Percentiles rank a stretch among this genome's conserved stretches.
These are phyloP conservation scores for Rhynchophorus ferrugineus DNA, from an alignment of 1,140 invertebrate genomes.

Conservation along the genomic window DNA sequence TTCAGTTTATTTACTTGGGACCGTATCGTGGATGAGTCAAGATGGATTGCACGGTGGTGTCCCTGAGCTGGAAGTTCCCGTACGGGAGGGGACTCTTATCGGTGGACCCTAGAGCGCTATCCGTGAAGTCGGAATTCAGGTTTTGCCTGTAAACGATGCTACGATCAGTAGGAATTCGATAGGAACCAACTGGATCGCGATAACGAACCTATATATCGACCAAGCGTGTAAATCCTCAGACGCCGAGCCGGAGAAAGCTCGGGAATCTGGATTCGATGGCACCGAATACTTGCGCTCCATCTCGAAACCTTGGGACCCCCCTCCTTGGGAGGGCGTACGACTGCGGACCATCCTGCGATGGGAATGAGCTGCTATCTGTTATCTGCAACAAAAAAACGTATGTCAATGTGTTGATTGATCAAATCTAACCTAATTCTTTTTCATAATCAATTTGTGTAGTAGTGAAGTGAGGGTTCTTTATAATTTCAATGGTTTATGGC, in stretches of 20 bases:
- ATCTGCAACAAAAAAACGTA: constrained; percentile 11
- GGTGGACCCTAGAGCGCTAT: constrained; percentile 81
- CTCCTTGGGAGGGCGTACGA: constrained; percentile 38
- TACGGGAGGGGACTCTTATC: constrained; percentile 86
- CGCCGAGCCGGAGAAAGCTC: constrained; percentile 49
- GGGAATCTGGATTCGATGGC: constrained; percentile 62
- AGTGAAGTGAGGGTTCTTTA: too few relatives aligned
- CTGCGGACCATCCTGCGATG: constrained; percentile 35
- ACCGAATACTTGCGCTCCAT: constrained; percentile 76
- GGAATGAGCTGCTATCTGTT: background rate
- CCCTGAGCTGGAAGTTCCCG: constrained; percentile 85
- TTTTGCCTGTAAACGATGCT: constrained; percentile 66
- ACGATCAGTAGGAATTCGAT: too few relatives aligned
- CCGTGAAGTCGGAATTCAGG: constrained; percentile 89
- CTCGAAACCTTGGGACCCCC: constrained; percentile 50
- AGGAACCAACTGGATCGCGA: too few relatives aligned
- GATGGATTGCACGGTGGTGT: constrained; percentile 89
- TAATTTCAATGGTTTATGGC: too few relatives aligned
- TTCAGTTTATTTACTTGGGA: constrained; percentile 55
- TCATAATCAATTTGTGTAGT: too few relatives aligned
- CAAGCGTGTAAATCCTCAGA: constrained; percentile 90
- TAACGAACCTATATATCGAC: constrained; percentile 79
- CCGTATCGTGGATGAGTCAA: constrained; percentile 84
- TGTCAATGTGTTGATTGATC: background rate
- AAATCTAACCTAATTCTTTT: too few relatives aligned